These are phyloP conservation scores for Strongylocentrotus purpuratus DNA, from an alignment of 35 echinoderm and acorn worm genomes.

Conservation along the genomic window DNA sequence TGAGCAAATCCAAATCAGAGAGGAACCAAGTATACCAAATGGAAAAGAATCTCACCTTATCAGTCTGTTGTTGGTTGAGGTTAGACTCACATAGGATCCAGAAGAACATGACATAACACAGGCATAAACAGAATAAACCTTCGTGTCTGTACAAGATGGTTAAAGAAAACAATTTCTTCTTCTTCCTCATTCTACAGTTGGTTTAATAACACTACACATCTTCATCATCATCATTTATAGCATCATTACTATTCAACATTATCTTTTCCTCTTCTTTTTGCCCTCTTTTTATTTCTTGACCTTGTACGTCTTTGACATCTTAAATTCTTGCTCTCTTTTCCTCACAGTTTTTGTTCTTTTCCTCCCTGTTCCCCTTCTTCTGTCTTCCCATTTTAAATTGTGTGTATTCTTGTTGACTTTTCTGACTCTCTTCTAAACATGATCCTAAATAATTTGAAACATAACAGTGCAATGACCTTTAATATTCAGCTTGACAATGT, in stretches of 20 bases:
- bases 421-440: too few species aligned
- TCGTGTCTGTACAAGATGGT: conserved; percentile 76
- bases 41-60: conserved; percentile 8
- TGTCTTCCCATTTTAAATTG: too few species aligned
- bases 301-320: neutral
- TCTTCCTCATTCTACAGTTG: neutral
- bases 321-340: too few species aligned
- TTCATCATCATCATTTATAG: neutral
- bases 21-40: too few species aligned
- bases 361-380: too few species aligned
- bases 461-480: too few species aligned
- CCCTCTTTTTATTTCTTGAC: neutral
- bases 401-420: too few species aligned
- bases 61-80: conserved; percentile 46
- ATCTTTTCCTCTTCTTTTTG: neutral
- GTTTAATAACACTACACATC: neutral
- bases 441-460: too few species aligned
- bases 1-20: neutral
- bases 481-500: too few species aligned
- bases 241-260: neutral
- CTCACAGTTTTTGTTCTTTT: too few species aligned
- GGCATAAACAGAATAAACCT: conserved; percentile 84
- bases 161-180: neutral
- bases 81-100: conserved; percentile 91
- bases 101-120: conserved; percentile 85